Percentiles rank a stretch among this genome's conserved stretches.
Evolutionary conservation across 2,113 vertebrate species (phyloP).

Genomic region (Corvus hawaiiensis): DNA sequence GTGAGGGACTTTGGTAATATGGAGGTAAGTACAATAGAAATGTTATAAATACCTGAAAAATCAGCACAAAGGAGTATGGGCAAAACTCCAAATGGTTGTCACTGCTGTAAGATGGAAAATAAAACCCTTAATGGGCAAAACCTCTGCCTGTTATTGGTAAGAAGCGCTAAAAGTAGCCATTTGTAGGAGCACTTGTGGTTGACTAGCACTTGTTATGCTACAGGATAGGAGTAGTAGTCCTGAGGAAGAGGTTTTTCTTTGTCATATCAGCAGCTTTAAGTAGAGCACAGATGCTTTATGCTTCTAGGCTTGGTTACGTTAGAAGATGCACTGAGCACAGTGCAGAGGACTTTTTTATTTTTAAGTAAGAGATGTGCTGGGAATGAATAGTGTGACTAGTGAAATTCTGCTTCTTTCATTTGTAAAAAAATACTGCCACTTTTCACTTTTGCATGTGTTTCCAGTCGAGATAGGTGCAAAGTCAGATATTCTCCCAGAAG

Average conservation of each 20-base stretch:
- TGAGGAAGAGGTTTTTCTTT: slow-evolving; percentile 61
- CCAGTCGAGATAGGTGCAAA: not conserved
- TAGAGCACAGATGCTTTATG: slow-evolving; percentile 8
- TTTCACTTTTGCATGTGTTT: not conserved
- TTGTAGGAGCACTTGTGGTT: slow-evolving; percentile 56
- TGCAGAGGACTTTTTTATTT: not conserved
- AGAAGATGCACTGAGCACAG: not conserved
- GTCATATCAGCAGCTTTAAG: slow-evolving; percentile 46
- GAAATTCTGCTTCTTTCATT: not conserved
- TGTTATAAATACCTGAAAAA: slow-evolving; percentile 61
- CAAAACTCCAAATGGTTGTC: slow-evolving; percentile 22
- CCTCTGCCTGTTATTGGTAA: slow-evolving; percentile 56
- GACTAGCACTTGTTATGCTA: slow-evolving; percentile 37
- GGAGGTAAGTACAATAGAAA: slow-evolving; percentile 17
- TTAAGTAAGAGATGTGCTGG: not conserved
- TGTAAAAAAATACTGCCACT: not conserved
- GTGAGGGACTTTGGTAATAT: slow-evolving; percentile 1
- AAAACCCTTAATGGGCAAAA: slow-evolving; percentile 59
- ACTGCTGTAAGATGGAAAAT: slow-evolving; percentile 32
- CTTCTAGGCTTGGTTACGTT: not conserved
- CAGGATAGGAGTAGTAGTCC: not conserved
- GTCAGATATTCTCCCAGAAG: slow-evolving; percentile 6
- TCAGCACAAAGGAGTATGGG: slow-evolving; percentile 10
- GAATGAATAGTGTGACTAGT: not conserved
- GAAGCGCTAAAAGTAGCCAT: slow-evolving; percentile 59